Evolutionary conservation across 2,113 vertebrate species (phyloP).

Genomic region (Vombatus ursinus): DNA sequence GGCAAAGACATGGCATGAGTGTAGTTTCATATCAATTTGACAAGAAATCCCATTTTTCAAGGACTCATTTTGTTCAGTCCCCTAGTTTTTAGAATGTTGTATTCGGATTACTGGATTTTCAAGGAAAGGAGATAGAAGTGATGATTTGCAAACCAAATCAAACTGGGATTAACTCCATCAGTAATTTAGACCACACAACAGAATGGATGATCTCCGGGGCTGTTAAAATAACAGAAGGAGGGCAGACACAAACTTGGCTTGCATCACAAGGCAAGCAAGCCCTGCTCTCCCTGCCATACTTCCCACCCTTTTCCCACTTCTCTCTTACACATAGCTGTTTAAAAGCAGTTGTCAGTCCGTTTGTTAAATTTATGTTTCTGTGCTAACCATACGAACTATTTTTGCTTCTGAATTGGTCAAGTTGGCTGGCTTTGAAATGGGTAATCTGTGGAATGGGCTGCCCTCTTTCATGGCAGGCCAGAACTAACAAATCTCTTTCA

Average conservation of each 20-base stretch:
- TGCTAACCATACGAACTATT: constrained; percentile 53
- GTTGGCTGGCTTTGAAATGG: constrained; percentile 73
- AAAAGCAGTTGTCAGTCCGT: constrained; percentile 18
- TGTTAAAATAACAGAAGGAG: constrained; percentile 21
- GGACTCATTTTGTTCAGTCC: constrained; percentile 3
- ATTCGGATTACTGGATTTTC: constrained; percentile 45
- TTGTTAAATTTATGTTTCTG: constrained; percentile 62
- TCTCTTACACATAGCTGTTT: constrained; percentile 8
- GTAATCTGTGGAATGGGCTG: constrained; percentile 73
- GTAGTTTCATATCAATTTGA: constrained; percentile 18
- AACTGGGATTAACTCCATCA: background rate
- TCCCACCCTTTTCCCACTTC: background rate
- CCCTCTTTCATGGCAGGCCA: constrained; percentile 77
- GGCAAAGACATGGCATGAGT: background rate
- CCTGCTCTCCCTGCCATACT: background rate
- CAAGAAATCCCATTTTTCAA: constrained; percentile 32
- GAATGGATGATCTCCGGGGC: background rate
- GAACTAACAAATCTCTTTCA: constrained; percentile 75
- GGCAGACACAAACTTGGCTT: constrained; percentile 7
- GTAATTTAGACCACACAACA: background rate
- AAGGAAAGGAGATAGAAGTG: background rate
- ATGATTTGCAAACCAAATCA: background rate
- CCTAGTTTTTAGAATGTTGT: constrained; percentile 48
- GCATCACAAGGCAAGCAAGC: background rate
- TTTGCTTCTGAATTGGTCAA: constrained; percentile 67